Base-by-base conservation (phyloP, 2,797 vertebrate genomes). In the Diplodus sargus region DNA sequence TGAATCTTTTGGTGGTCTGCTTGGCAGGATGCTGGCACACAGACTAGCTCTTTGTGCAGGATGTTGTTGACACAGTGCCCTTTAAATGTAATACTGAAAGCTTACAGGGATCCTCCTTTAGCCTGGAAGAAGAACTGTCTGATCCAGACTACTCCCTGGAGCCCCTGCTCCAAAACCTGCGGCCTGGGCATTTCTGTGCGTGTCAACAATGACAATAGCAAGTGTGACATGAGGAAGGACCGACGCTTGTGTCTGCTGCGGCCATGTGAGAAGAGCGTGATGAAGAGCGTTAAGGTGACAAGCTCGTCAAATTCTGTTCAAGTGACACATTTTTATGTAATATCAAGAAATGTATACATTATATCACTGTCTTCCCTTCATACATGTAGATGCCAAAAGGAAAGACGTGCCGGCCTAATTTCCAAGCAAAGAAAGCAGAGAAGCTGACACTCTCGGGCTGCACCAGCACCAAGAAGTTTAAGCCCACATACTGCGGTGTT, bases 101-200 rank as follows among this genome's bases (percentile, higher is more conserved):
- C 95, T 96, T 99, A 97, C 94, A 98, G 96, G 95, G 96, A 94
- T 93, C 95, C 96, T 90, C 97, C 96, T 48, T 95, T 98, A 90
- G 95, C 95, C 92, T 95, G 97, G 97, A 98, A 96, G 96, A 97
- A 95, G 85, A 97, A 97, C 86, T 99, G 98, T 85, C 90, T 98
- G 67, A 90, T 98, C 56, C 98, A 99, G 94, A 97, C 95, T 67
- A 98, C 97, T 0, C 95, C 95, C 54, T 99, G 98, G 98, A 97
- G 96, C 42, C 94, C 96, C 45, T 99, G 98, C 82, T 98, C 98
- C 34, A 96, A 92, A 85, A 97, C 96, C 83, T 99, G 98, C 5
- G 97, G 95, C 61, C 93, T 98, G 60, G 98, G 98, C 58, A 97
- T 99, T 86, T 99, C 97, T 13, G 94, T 95, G 25, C 95, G 97